Evolutionary conservation across 2,113 vertebrate genomes (phyloP).

Genomic region (Mohoua ochrocephala): DNA sequence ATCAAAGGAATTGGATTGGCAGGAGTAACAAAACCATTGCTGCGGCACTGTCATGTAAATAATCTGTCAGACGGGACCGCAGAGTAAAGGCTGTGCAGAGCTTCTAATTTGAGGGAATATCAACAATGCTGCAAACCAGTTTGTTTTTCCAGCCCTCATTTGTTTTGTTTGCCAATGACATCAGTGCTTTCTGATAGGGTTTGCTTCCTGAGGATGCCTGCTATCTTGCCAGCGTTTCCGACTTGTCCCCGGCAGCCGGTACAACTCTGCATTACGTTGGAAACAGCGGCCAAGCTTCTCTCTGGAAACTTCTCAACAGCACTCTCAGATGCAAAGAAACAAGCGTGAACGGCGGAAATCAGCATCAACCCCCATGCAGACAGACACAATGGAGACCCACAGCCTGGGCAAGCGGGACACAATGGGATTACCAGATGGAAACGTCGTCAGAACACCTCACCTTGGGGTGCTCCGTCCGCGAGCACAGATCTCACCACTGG

Average conservation of each 20-base stretch:
- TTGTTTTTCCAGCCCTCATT: conserved; percentile 49
- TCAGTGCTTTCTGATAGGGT: conserved; percentile 52
- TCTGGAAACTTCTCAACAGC: conserved; percentile 33
- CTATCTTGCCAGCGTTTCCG: conserved; percentile 64
- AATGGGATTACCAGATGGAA: neutral
- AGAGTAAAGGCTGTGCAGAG: neutral
- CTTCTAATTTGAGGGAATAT: conserved; percentile 42
- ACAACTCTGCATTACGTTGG: neutral
- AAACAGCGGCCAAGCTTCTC: conserved; percentile 19
- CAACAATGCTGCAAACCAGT: conserved; percentile 5
- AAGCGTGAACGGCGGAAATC: neutral
- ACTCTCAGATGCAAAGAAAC: neutral
- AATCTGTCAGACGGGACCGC: neutral
- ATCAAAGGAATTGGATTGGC: conserved; percentile 18
- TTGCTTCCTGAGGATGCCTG: conserved; percentile 67
- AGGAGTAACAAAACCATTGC: neutral
- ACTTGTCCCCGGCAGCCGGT: conserved; percentile 47
- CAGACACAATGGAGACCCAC: neutral
- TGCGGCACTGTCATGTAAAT: neutral
- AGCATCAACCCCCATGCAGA: neutral
- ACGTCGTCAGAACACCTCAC: neutral
- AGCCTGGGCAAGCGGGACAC: accelerated
- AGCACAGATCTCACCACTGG: accelerated
- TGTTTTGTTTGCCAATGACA: conserved; percentile 66
- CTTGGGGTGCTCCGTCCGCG: neutral